These are phyloP conservation scores for Trogon surrucura DNA, from an alignment of 2,113 vertebrate species.

Conservation along the genomic window DNA sequence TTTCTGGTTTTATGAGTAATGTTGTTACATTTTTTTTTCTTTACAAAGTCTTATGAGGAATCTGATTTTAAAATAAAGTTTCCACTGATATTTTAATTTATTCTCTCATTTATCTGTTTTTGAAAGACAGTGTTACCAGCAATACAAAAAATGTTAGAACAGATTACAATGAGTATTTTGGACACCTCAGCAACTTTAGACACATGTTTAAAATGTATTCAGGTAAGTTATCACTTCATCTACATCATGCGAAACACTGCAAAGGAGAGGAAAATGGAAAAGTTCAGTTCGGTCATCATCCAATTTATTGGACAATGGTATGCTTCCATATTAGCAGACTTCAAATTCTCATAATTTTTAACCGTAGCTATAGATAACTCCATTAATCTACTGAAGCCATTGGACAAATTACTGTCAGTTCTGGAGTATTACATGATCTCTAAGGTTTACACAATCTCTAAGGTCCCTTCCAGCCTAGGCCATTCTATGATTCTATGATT, in stretches of 20 bases:
- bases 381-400: neutral
- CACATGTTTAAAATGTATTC: neutral
- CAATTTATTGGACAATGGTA: neutral
- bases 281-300: neutral
- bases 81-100: neutral
- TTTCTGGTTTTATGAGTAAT: neutral
- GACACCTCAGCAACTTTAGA: neutral
- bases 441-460: too few species aligned
- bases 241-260: neutral
- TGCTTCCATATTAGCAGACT: neutral
- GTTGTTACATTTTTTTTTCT: neutral
- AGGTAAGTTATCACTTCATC: rapidly evolving
- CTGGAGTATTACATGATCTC: too few species aligned
- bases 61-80: neutral
- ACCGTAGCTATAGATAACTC: neutral
- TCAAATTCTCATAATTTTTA: neutral
- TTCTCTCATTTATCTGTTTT: neutral
- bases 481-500: too few species aligned
- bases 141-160: conserved; percentile 22
- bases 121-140: neutral
- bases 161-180: conserved; percentile 12
- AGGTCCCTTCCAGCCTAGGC: too few species aligned
- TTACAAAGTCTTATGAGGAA: neutral
- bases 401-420: neutral
- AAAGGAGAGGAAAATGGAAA: neutral